Percentiles rank a stretch among this genome's conserved stretches.
Evolutionary conservation across 2,888 invertebrate genomes (phyloP).

Genomic region (Rotaria sp.): DNA sequence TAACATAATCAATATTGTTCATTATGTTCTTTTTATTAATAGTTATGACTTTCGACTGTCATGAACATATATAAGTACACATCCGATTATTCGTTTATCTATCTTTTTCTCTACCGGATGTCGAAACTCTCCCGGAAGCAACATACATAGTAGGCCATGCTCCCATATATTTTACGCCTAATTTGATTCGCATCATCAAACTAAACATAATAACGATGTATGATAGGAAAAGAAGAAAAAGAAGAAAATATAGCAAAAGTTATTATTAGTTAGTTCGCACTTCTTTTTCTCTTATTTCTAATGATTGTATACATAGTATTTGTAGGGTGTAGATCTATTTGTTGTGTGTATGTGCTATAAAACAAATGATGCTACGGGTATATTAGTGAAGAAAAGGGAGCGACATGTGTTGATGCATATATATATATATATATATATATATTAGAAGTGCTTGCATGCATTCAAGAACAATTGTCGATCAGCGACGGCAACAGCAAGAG

Average conservation of each 20-base stretch:
- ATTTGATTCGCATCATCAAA: conserved; percentile 7
- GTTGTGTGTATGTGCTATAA: not conserved
- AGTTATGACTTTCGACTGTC: not conserved
- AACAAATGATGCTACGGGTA: not conserved
- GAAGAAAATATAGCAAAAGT: not conserved
- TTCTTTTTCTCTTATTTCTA: not conserved
- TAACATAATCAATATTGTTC: not conserved
- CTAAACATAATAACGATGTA: conserved; percentile 7
- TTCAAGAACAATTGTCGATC: not conserved
- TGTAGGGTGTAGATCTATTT: not conserved
- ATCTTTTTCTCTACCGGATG: not conserved
- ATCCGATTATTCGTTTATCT: conserved; percentile 13
- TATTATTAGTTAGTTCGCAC: not conserved
- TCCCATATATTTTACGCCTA: not conserved
- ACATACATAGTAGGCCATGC: not conserved
- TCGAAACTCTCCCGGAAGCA: conserved; percentile 4
- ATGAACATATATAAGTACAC: not conserved
- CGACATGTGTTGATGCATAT: conserved; percentile 5
- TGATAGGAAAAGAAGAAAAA: not conserved
- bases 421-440: too few species aligned
- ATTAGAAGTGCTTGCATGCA: not conserved
- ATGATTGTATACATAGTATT: not conserved
- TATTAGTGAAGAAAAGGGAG: not conserved
- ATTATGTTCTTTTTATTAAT: not conserved
- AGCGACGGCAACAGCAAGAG: conserved; percentile 9